Evolutionary conservation across 2,888 invertebrate genomes (phyloP).

Genomic region (Tipula unca): DNA sequence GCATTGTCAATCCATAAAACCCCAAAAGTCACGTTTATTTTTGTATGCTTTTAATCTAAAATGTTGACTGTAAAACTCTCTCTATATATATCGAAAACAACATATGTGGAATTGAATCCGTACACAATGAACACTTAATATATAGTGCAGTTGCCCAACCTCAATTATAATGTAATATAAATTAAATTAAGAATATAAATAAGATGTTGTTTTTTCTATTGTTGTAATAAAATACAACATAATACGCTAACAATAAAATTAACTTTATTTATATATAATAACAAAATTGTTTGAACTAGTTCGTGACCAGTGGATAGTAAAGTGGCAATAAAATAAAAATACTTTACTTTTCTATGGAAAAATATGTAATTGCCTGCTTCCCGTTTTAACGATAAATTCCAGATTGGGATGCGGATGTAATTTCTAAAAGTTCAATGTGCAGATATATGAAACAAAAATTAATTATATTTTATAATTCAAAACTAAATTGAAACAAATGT

Average conservation of each 20-base stretch:
- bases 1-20: background rate
- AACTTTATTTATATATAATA: too few species aligned
- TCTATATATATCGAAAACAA: background rate
- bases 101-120: background rate
- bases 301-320: background rate
- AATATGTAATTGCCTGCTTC: too few species aligned
- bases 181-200: slow-evolving; percentile 8
- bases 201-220: background rate
- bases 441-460: too few species aligned
- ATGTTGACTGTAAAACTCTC: background rate
- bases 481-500: too few species aligned
- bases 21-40: background rate
- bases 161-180: background rate
- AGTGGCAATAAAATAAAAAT: background rate
- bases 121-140: background rate
- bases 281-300: background rate
- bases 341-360: too few species aligned
- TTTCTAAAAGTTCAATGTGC: too few species aligned
- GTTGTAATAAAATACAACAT: background rate
- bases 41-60: background rate
- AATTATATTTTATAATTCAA: too few species aligned
- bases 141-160: background rate
- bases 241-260: background rate
- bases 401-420: too few species aligned
- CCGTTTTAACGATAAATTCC: too few species aligned